phyloP scores from a whole-genome alignment of 2,888 invertebrate genomes.

The Acleris holmiana region DNA sequence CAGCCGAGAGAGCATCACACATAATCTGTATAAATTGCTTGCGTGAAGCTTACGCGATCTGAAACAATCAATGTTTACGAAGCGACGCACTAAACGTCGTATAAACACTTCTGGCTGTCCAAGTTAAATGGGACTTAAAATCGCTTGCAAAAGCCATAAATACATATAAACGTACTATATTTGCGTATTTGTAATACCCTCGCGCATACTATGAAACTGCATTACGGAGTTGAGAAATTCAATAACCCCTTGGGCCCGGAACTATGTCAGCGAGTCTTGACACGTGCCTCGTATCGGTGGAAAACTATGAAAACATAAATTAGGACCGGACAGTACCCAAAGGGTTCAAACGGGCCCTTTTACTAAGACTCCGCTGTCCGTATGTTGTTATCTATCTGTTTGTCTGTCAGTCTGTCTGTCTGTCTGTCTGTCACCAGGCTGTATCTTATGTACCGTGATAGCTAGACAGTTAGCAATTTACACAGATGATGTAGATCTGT shows the following conservation, averaged over 20 bases:
- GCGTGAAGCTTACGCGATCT: constrained; percentile 39
- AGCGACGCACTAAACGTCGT: constrained; percentile 4
- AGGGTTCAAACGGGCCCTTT: too few relatives aligned
- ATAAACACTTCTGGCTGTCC: background rate
- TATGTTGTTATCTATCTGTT: too few relatives aligned
- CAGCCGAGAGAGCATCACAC: constrained; percentile 35
- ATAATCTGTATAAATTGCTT: constrained; percentile 42
- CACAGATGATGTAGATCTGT: too few relatives aligned
- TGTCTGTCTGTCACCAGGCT: too few relatives aligned
- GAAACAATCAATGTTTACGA: constrained; percentile 49
- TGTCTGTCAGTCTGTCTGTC: too few relatives aligned
- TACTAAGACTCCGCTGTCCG: too few relatives aligned
- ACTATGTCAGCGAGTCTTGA: constrained; percentile 42
- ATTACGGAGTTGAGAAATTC: constrained; percentile 43
- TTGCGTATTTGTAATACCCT: constrained; percentile 8
- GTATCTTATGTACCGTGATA: too few relatives aligned
- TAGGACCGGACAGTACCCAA: too few relatives aligned
- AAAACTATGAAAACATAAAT: background rate
- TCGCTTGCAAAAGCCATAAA: background rate
- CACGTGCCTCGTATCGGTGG: constrained; percentile 24
- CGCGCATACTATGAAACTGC: constrained; percentile 38
- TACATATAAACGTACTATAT: constrained; percentile 1
- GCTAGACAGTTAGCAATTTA: too few relatives aligned
- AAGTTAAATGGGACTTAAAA: too few relatives aligned
- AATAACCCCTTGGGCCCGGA: constrained; percentile 42